phyloP scores from a whole-genome alignment of 1,140 invertebrate genomes.

The Prorops nasuta region DNA sequence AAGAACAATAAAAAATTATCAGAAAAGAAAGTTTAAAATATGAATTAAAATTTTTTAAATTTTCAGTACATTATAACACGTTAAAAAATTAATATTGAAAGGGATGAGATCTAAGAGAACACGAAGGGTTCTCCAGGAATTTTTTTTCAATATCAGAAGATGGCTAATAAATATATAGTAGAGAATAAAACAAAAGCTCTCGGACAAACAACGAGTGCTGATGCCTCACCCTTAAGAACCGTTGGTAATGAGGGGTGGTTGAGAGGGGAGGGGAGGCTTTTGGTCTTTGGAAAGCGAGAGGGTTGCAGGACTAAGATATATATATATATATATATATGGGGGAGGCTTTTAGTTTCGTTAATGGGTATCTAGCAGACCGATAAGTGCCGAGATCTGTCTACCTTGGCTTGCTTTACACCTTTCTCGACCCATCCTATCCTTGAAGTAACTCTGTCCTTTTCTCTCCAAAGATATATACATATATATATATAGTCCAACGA shows the following conservation, averaged over 20 bases:
- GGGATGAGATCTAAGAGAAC: too few species aligned
- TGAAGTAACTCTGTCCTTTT: too few species aligned
- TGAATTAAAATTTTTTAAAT: too few species aligned
- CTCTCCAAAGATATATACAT: too few species aligned
- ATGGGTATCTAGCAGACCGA: conserved; percentile 55
- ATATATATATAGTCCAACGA: too few species aligned
- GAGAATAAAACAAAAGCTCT: conserved; percentile 48
- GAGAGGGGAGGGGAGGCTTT: conserved; percentile 19
- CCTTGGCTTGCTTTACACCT: conserved; percentile 51
- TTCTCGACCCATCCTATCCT: conserved; percentile 27
- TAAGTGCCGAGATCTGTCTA: conserved; percentile 56
- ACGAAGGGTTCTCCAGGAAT: too few species aligned
- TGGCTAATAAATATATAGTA: conserved; percentile 45
- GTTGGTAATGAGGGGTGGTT: conserved; percentile 30
- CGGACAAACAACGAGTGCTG: conserved; percentile 50
- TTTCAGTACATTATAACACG: too few species aligned
- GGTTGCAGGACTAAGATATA: conserved; percentile 44
- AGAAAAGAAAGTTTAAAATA: too few species aligned
- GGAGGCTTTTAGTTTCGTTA: conserved; percentile 56
- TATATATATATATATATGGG: too few species aligned
- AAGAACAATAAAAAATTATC: too few species aligned
- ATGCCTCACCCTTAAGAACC: conserved; percentile 48
- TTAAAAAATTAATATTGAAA: too few species aligned
- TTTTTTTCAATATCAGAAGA: too few species aligned
- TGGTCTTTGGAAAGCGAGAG: conserved; percentile 19